These are phyloP conservation scores for Geodia barretti DNA, from an alignment of 37 sponge, comb jelly and placozoan species.

Conservation along the genomic window DNA sequence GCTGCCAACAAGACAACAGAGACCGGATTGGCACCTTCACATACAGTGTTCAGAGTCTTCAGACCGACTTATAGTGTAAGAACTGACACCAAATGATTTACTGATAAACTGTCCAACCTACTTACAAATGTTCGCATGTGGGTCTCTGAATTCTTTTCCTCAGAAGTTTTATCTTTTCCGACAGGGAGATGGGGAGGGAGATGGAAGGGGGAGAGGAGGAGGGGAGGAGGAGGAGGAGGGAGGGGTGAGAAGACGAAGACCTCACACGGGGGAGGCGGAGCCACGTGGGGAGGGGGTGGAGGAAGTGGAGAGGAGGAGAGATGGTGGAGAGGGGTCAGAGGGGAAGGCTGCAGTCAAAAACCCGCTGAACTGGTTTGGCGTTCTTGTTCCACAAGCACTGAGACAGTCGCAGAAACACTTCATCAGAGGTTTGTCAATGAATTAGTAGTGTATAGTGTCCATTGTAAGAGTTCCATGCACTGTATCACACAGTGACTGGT, in stretches of 20 bases:
- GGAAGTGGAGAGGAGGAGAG: not conserved
- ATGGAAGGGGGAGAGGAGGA: not conserved
- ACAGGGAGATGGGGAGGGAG: not conserved
- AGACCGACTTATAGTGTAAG: too few relatives aligned
- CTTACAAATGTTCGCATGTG: too few relatives aligned
- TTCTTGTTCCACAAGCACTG: conserved; percentile 63
- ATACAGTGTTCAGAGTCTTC: too few relatives aligned
- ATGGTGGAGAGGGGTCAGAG: too few relatives aligned
- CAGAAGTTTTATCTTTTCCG: too few relatives aligned
- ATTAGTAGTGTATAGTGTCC: too few relatives aligned
- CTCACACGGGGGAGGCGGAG: conserved; percentile 20
- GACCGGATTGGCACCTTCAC: too few relatives aligned
- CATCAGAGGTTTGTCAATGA: conserved; percentile 55
- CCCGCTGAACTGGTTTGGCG: conserved; percentile 84
- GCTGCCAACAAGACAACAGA: not conserved
- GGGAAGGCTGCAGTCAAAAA: conserved; percentile 50
- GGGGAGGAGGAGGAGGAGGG: not conserved
- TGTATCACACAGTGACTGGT: too few relatives aligned
- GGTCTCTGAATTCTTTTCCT: too few relatives aligned
- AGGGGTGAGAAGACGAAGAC: conserved; percentile 1
- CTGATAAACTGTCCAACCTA: too few relatives aligned
- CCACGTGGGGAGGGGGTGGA: not conserved
- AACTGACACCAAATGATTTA: too few relatives aligned
- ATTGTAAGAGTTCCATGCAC: too few relatives aligned
- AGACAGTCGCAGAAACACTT: conserved; percentile 66